A percentile compares a stretch with the other conserved stretches of the same genome.
phyloP scores from a whole-genome alignment of 1,140 invertebrate genomes.

The Orussus abietinus region DNA sequence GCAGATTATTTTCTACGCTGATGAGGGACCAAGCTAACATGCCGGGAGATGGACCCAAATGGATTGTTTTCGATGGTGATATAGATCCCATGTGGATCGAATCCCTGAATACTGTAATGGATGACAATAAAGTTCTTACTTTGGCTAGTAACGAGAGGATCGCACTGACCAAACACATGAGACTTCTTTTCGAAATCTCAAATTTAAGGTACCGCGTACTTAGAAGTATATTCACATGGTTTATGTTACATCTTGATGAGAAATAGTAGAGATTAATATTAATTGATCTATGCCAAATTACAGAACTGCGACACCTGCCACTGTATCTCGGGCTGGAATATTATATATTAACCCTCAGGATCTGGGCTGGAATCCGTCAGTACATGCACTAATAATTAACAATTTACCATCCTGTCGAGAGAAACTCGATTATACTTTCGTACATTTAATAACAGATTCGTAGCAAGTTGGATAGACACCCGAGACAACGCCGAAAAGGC shows the following conservation, averaged over 20 bases:
- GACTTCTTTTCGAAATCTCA: constrained; percentile 92
- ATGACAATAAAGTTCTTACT: constrained; percentile 82
- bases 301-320: constrained; percentile 90
- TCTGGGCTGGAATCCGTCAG: constrained; percentile 95
- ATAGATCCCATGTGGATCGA: constrained; percentile 99
- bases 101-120: constrained; percentile 85
- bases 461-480: constrained; percentile 90
- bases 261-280: background rate
- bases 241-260: background rate
- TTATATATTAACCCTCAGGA: constrained; percentile 90
- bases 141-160: constrained; percentile 93
- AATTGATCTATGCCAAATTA: constrained; percentile 13
- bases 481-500: constrained; percentile 69
- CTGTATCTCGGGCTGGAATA: constrained; percentile 89
- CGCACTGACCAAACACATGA: constrained; percentile 84
- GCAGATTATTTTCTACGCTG: constrained; percentile 81
- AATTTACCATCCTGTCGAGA: too few species aligned
- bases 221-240: constrained; percentile 6
- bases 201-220: constrained; percentile 57
- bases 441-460: constrained; percentile 58
- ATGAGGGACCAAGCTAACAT: constrained; percentile 92
- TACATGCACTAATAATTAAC: constrained; percentile 24
- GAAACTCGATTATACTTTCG: background rate
- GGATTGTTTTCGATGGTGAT: constrained; percentile 95
- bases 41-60: constrained; percentile 81